Evolutionary conservation across 2,113 vertebrate genomes (phyloP).

Genomic region (Myotis lucifugus): DNA sequence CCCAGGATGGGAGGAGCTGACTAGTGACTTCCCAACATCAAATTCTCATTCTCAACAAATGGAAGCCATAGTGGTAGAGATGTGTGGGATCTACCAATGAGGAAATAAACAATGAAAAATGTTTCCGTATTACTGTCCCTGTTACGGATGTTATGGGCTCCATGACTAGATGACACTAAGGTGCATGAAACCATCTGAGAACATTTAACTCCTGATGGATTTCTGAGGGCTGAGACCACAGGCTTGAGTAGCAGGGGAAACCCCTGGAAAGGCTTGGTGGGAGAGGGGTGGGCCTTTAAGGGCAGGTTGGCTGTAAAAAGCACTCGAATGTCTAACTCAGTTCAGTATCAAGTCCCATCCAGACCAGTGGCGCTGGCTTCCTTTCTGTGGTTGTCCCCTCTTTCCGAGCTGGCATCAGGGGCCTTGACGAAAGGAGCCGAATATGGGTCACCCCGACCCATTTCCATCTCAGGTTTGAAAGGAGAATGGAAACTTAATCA

Average conservation of each 20-base stretch:
- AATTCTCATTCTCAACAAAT: not conserved
- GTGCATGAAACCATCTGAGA: not conserved
- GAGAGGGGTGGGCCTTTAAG: not conserved
- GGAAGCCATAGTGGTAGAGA: not conserved
- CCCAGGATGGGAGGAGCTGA: not conserved
- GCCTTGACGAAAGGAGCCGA: not conserved
- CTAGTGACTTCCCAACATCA: not conserved
- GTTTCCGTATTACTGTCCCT: not conserved
- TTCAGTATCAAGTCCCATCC: no score
- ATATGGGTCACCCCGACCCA: slow-evolving; percentile 48
- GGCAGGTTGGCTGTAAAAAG: not conserved
- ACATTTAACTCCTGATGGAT: no score
- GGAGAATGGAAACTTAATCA: slow-evolving; percentile 27
- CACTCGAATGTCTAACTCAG: not conserved
- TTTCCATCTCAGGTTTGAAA: slow-evolving; percentile 51
- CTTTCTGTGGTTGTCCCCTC: no score
- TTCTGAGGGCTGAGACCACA: not conserved
- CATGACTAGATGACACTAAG: not conserved
- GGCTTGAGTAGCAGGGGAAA: not conserved
- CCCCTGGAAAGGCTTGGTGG: no score
- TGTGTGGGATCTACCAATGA: not conserved
- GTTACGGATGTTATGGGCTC: not conserved
- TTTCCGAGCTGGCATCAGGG: not conserved
- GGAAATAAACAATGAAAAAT: not conserved
- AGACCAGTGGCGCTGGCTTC: not conserved